These are phyloP conservation scores for Ammodytes dubius DNA, from an alignment of 2,113 vertebrate species.

Conservation along the genomic window DNA sequence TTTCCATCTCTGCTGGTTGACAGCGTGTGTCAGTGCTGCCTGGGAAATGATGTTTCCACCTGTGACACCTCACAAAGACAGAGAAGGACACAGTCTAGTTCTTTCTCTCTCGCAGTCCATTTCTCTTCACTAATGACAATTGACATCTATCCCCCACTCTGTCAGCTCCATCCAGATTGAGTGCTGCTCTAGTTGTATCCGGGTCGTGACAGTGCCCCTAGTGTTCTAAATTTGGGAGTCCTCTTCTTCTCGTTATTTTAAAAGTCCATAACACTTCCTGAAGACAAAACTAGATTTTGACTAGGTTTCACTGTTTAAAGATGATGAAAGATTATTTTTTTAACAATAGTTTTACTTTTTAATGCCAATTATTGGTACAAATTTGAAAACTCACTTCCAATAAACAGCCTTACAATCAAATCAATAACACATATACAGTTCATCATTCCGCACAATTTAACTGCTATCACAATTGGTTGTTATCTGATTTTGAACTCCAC, in stretches of 20 bases:
- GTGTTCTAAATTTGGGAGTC: slow-evolving; percentile 9
- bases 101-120: slow-evolving; percentile 27
- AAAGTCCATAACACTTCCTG: not conserved
- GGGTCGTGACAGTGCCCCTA: slow-evolving; percentile 33
- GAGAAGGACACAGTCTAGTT: slow-evolving; percentile 56
- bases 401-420: not conserved
- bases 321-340: not conserved
- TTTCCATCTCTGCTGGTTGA: slow-evolving; percentile 70
- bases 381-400: not conserved
- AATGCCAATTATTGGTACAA: not conserved
- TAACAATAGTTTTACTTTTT: not conserved
- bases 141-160: slow-evolving; percentile 47
- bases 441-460: not conserved
- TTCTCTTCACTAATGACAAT: slow-evolving; percentile 50
- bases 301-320: not conserved
- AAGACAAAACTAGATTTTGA: not conserved
- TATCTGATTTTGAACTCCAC: not conserved
- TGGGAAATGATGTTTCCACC: slow-evolving; percentile 75
- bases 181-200: not conserved
- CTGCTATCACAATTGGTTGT: not conserved
- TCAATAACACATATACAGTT: not conserved
- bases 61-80: slow-evolving; percentile 74
- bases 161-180: slow-evolving; percentile 27
- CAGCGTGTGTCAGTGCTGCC: slow-evolving; percentile 74
- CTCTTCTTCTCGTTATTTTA: not conserved